Conservation (phyloP, 2,113 vertebrate genomes). For the Chelonoidis abingdonii region DNA sequence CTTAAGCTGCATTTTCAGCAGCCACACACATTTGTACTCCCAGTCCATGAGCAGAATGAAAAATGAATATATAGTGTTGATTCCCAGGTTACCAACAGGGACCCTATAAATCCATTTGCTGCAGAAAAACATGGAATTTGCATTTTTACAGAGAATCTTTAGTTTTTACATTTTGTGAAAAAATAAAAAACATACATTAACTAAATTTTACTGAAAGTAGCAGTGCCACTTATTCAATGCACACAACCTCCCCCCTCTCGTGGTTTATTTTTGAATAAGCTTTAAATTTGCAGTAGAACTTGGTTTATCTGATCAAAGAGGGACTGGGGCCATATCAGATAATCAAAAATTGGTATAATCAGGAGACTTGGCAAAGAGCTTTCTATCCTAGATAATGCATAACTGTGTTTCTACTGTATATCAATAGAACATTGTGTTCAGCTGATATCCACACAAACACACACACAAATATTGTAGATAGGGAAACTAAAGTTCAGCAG, state of each 20-base stretch:
- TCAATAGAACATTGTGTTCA: too few species aligned
- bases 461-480: too few species aligned
- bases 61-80: not conserved
- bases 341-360: not conserved
- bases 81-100: not conserved
- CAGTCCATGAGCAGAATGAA: not conserved
- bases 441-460: too few species aligned
- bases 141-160: not conserved
- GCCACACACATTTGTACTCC: not conserved
- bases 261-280: not conserved
- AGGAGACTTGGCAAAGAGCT: not conserved
- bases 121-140: not conserved
- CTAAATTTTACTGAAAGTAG: not conserved
- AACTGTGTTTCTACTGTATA: too few species aligned
- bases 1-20: not conserved
- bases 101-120: not conserved
- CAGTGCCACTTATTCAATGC: not conserved
- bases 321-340: too few species aligned
- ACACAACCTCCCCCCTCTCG: not conserved
- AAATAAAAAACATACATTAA: not conserved
- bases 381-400: not conserved
- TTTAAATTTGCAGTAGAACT: not conserved
- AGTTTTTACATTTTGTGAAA: not conserved
- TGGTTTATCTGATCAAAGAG: not conserved
- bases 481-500: too few species aligned